Evolutionary conservation across 2,113 vertebrate species (phyloP), one percentile per base, ranked within the genome.

Genomic region (Aleadryas rufinucha): DNA sequence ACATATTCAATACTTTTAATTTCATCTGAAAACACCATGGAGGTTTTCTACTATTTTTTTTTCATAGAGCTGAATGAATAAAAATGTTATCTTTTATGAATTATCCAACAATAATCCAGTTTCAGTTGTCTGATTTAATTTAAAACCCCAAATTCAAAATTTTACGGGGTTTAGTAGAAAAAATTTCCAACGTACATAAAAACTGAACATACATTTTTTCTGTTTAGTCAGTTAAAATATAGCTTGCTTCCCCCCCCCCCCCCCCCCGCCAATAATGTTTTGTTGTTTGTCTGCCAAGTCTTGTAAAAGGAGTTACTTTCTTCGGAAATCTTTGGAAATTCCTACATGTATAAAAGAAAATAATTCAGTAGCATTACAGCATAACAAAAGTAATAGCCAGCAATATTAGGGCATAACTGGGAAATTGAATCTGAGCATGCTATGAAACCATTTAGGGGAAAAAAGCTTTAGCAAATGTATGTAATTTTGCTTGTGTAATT

Each of bases 371-470:
- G 57, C 53, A 93, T 79, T 85, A 79, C 2, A 91, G 31, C 26
- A 20, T 49, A 83, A 72, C 39, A 92, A 78, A 86, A 91, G 66
- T 23, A 76, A 75, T 9, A 80, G 8, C 26, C 45, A 69, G 26
- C 16, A 85, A 71, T n/a, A 7, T 37, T 53, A 69, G 70, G 22
- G 47, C 54, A 21, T 42, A 91, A 64, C 52, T 44, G 30, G 23
- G n/a, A 50, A 94, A 85, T 9, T 85, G 50, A 85, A 76, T 85
- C 12, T 69, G 17, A 91, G 10, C 17, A 31, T 42, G n/a, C 12
- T 57, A 85, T 30, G n/a, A 94, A 91, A 75, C 61, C 77, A 85
- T 89, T 87, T 79, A 94, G 54, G 74, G 89, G 7, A 76, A 92
- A 84, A 91, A 75, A 57, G 6, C 11, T 57, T 76, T 53, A 87